phyloP scores from a whole-genome alignment of 2,888 invertebrate species.

The Pachliopta kotzebuea region DNA sequence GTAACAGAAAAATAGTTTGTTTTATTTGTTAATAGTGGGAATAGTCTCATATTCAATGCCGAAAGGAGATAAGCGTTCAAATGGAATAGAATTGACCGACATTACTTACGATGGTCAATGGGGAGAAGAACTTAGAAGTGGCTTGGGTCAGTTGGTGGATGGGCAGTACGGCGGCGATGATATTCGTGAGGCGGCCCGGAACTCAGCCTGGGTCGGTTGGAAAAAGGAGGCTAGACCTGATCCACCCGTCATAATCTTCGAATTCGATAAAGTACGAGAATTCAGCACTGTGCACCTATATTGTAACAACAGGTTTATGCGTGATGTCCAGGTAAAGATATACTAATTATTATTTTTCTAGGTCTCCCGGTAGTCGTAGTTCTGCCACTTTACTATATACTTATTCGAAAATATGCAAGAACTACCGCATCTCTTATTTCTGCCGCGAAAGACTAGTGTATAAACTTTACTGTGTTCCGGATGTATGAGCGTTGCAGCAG shows the following conservation, averaged over 20 bases:
- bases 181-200: constrained; percentile 80
- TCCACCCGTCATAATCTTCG: constrained; percentile 86
- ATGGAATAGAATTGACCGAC: constrained; percentile 91
- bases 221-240: constrained; percentile 85
- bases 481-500: no score
- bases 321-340: constrained; percentile 86
- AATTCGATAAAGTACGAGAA: constrained; percentile 93
- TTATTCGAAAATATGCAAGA: no score
- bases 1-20: background rate
- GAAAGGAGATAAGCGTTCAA: constrained; percentile 90
- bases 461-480: no score
- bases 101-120: constrained; percentile 92
- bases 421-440: no score
- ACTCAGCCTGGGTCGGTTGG: constrained; percentile 95
- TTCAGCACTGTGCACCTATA: constrained; percentile 91
- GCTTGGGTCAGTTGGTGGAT: constrained; percentile 92
- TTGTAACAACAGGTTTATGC: constrained; percentile 92
- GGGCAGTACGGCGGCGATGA: constrained; percentile 88
- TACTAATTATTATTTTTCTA: background rate
- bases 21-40: constrained; percentile 80
- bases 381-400: no score
- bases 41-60: constrained; percentile 93
- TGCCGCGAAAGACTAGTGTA: no score
- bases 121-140: constrained; percentile 87
- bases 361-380: no score